These are phyloP conservation scores for Meandrusa payeni DNA, from an alignment of 2,888 invertebrate genomes.

Conservation along the genomic window DNA sequence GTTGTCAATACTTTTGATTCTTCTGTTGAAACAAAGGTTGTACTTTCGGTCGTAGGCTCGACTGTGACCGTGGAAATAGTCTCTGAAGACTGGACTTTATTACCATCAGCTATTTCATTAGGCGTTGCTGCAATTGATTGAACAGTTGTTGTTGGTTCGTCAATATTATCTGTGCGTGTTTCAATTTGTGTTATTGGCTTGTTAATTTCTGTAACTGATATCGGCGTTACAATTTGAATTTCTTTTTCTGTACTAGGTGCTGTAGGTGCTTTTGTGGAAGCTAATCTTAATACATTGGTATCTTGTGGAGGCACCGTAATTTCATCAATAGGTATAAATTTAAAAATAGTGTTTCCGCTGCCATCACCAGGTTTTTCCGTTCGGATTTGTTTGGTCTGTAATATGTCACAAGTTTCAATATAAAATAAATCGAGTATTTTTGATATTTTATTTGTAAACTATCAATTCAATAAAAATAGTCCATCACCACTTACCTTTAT, in stretches of 20 bases:
- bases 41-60: background rate
- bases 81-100: slow-evolving; percentile 24
- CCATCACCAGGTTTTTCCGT: slow-evolving; percentile 71
- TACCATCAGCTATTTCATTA: slow-evolving; percentile 29
- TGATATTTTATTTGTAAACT: too few relatives aligned
- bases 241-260: slow-evolving; percentile 44
- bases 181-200: slow-evolving; percentile 54
- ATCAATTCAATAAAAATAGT: background rate
- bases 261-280: slow-evolving; percentile 54
- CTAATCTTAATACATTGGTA: slow-evolving; percentile 66
- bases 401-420: slow-evolving; percentile 38
- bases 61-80: slow-evolving; percentile 1
- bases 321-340: slow-evolving; percentile 74
- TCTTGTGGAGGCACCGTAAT: slow-evolving; percentile 58
- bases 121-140: slow-evolving; percentile 35
- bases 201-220: slow-evolving; percentile 55
- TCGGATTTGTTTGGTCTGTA: slow-evolving; percentile 78
- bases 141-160: slow-evolving; percentile 40
- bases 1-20: slow-evolving; percentile 5
- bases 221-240: slow-evolving; percentile 45
- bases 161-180: slow-evolving; percentile 37
- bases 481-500: slow-evolving; percentile 65
- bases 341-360: slow-evolving; percentile 63
- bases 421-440: slow-evolving; percentile 3
- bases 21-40: background rate